Percentiles rank a stretch among this genome's conserved stretches.
Conservation (phyloP, 2,888 invertebrate genomes). For the Stomorhina lunata region DNA sequence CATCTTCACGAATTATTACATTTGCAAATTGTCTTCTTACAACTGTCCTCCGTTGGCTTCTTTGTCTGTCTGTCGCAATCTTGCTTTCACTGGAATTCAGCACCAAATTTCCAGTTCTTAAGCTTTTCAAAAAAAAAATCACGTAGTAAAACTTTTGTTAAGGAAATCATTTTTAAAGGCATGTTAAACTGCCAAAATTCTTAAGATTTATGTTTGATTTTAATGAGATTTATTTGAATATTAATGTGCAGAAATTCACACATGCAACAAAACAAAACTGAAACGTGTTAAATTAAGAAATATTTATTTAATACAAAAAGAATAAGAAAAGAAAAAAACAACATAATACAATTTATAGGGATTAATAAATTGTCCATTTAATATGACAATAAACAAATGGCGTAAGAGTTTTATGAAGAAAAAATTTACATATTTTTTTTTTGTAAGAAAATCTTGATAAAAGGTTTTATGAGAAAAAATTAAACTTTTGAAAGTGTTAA, state of each 20-base stretch:
- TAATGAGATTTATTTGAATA: slow-evolving; percentile 66
- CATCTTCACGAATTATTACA: slow-evolving; percentile 55
- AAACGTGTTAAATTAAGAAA: background rate
- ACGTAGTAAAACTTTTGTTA: slow-evolving; percentile 21
- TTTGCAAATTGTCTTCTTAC: slow-evolving; percentile 19
- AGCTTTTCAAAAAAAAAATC: no score
- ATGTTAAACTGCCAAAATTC: slow-evolving; percentile 59
- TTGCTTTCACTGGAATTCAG: slow-evolving; percentile 46
- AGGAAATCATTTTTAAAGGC: slow-evolving; percentile 38
- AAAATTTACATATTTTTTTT: background rate
- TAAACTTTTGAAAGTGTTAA: background rate
- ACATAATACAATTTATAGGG: slow-evolving; percentile 29
- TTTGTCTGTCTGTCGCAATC: background rate
- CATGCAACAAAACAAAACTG: slow-evolving; percentile 47
- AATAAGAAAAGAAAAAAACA: background rate
- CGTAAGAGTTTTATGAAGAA: background rate
- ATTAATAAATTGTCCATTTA: slow-evolving; percentile 39
- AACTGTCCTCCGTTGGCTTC: background rate
- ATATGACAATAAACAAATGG: slow-evolving; percentile 56
- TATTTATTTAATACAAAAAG: background rate
- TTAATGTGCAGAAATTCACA: slow-evolving; percentile 61
- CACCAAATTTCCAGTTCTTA: slow-evolving; percentile 44
- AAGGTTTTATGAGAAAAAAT: background rate
- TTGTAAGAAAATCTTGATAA: background rate
- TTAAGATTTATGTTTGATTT: slow-evolving; percentile 64